Evolutionary conservation across 2,797 vertebrate genomes (phyloP), one percentile per base, ranked within the genome.

Genomic region (Hyperoplus immaculatus): DNA sequence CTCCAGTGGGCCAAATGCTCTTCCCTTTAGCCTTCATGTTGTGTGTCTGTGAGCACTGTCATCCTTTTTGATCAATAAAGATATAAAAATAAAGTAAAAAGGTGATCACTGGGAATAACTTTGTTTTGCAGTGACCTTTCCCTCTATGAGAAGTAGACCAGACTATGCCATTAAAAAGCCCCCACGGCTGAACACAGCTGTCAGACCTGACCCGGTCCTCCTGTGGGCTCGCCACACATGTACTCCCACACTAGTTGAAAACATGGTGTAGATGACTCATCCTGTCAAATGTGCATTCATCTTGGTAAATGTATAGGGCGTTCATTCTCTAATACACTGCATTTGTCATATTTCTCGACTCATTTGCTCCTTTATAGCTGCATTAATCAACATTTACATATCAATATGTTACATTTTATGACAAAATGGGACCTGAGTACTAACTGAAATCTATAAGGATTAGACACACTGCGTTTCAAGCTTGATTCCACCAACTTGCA

Each of bases 51-150:
- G 8, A 43, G 16, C 13, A 56, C 15, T 58, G 6, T 18, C 0
- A 45, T 41, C 46, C 18, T 41, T 9, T 46, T 12, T 18, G 8
- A 7, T n/a, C 14, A 7, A 5, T 41, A 10, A 5, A 7, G 7
- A 15, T 3, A 51, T 3, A 3, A 29, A 29, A 4, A 6, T 38
- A 6, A 7, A 45, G 15, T 0, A 51, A 7, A 50, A 68, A 49
- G 36, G 11, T 46, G 15, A 18, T 13, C 15, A 57, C 42, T 41
- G 38, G 51, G 41, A 39, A 55, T 55, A 38, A 46, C 47, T 72
- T 47, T 72, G 14, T 63, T 71, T 61, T 38, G 55, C 21, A 54
- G 29, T 57, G 61, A 69, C 69, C 50, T 45, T 55, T 68, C 65
- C 49, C 38, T 79, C 47, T 64, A 8, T 57, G 21, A 71, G 39